Conservation (phyloP, 2,113 vertebrate genomes). For the Tachuris rubrigastra region DNA sequence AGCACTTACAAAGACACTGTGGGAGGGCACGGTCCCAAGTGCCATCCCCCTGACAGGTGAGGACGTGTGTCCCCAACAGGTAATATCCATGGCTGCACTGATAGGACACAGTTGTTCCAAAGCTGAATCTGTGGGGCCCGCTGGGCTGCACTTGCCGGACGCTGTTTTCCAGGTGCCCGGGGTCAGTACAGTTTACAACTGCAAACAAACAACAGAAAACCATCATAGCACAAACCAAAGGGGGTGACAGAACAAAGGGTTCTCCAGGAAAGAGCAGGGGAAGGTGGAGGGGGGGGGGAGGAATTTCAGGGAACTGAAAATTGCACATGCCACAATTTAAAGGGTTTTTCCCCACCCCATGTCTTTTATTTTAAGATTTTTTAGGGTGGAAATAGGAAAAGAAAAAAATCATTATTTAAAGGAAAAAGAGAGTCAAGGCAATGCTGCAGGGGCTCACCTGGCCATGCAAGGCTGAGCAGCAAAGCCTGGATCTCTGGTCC, state of each 20-base stretch:
- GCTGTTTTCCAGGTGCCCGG: constrained; percentile 92
- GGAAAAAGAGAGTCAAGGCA: neutral
- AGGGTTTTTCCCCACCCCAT: accelerated
- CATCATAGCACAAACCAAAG: neutral
- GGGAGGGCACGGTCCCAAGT: constrained; percentile 94
- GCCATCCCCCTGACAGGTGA: constrained; percentile 94
- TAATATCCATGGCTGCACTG: constrained; percentile 92
- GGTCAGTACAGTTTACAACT: constrained; percentile 98
- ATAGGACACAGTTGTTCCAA: constrained; percentile 90
- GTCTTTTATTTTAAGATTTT: neutral
- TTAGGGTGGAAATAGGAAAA: neutral
- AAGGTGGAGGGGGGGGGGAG: neutral
- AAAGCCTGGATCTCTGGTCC: neutral
- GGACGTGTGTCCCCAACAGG: constrained; percentile 89
- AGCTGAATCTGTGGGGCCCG: constrained; percentile 91
- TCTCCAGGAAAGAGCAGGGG: neutral
- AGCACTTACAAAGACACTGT: constrained; percentile 91
- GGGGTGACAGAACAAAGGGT: neutral
- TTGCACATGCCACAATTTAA: neutral
- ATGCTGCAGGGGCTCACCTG: neutral
- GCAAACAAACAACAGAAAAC: neutral
- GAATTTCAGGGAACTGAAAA: too few species aligned
- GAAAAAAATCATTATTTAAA: neutral
- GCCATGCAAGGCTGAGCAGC: neutral
- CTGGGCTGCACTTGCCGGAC: constrained; percentile 85